Conservation (phyloP, 2,797 vertebrate species). For the Gobionotothen gibberifrons region DNA sequence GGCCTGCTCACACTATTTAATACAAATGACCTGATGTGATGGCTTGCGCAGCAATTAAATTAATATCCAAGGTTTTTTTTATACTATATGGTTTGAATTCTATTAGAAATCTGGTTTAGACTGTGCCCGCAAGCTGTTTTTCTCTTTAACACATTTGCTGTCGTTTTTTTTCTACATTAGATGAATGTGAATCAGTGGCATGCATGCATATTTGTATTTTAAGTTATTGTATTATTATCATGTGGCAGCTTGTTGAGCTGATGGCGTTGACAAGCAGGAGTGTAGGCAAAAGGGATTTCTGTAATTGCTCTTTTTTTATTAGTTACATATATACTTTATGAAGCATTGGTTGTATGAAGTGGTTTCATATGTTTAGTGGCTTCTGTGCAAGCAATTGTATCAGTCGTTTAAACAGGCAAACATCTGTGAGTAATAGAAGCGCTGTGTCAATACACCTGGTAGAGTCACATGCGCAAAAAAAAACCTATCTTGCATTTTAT, state of each 20-base stretch:
- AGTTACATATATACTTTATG: not conserved
- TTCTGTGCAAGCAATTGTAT: not conserved
- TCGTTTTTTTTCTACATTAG: not conserved
- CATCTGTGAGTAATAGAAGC: constrained; percentile 1
- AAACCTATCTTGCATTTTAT: not conserved
- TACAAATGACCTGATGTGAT: not conserved
- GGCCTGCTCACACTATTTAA: not conserved
- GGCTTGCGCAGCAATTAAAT: no score
- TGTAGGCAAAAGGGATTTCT: not conserved
- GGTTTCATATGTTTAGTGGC: not conserved
- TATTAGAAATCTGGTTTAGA: not conserved
- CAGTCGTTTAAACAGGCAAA: not conserved
- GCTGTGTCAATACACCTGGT: constrained; percentile 6
- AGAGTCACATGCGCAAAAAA: not conserved
- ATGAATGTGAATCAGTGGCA: not conserved
- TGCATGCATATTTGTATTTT: not conserved
- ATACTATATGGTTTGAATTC: not conserved
- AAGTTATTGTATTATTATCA: not conserved
- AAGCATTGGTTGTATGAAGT: not conserved
- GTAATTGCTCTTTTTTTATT: not conserved
- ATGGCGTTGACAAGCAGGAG: not conserved
- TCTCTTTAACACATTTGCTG: not conserved
- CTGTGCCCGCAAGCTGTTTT: not conserved
- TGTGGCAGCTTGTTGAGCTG: not conserved
- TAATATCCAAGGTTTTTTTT: no score